Percentiles rank a stretch among this genome's conserved stretches.
These are phyloP conservation scores for Mormoops blainvillei DNA, from an alignment of 2,113 vertebrate genomes.

Conservation along the genomic window DNA sequence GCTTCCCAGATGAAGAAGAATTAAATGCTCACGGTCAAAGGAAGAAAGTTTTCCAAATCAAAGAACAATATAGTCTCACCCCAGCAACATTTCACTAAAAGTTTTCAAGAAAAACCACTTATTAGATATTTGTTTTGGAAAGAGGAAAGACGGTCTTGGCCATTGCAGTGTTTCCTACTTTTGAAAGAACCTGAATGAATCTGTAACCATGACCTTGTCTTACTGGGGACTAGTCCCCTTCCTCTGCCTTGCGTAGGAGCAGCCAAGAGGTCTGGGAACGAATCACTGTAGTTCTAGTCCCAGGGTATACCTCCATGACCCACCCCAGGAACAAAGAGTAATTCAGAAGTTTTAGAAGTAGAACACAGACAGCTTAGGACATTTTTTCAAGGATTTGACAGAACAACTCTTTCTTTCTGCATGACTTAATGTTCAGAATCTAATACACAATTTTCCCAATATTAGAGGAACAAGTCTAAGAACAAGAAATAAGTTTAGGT, in stretches of 20 bases:
- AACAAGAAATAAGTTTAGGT: not conserved
- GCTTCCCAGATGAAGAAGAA: not conserved
- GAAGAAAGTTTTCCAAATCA: not conserved
- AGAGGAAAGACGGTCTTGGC: not conserved
- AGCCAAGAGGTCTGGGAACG: not conserved
- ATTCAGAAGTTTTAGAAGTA: not conserved
- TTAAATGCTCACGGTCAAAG: not conserved
- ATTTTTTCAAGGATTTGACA: constrained; percentile 8
- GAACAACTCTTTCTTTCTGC: not conserved
- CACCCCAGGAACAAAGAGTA: not conserved
- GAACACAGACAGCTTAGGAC: not conserved
- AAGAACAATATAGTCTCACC: not conserved
- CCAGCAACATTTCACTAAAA: not conserved
- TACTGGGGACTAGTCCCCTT: not conserved
- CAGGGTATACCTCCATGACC: not conserved
- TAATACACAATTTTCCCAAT: not conserved
- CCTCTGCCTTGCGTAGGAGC: not conserved
- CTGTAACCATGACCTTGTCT: not conserved
- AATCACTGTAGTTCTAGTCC: not conserved
- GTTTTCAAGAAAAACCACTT: not conserved
- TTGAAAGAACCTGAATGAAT: not conserved
- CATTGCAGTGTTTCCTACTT: not conserved
- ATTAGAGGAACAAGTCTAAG: not conserved
- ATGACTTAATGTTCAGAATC: not conserved
- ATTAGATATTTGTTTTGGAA: not conserved